Conservation (phyloP, 2,888 invertebrate species). For the Napeogenes inachia region DNA sequence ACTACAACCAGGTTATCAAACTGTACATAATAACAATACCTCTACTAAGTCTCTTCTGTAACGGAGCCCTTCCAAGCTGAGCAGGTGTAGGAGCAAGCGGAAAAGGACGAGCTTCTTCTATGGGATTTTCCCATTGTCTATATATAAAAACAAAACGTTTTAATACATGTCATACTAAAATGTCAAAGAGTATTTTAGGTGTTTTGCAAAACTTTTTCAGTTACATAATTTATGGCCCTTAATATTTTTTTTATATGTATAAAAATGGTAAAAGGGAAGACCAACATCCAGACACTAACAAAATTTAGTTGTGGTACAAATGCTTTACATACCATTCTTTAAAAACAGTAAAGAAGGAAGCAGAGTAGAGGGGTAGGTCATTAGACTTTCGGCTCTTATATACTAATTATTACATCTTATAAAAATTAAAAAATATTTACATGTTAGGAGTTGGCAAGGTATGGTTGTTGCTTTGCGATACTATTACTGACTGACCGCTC, state of each 20-base stretch:
- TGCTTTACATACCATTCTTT: no score
- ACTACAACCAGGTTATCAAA: no score
- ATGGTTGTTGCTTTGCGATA: constrained; percentile 65
- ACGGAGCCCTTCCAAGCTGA: constrained; percentile 91
- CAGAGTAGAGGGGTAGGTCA: no score
- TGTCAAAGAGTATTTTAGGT: neutral
- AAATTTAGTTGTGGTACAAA: no score
- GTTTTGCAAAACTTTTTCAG: no score
- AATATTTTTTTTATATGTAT: no score
- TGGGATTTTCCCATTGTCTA: constrained; percentile 49
- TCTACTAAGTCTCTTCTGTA: constrained; percentile 91
- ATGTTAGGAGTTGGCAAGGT: constrained; percentile 48
- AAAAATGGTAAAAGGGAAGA: no score
- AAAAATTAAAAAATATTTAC: constrained; percentile 43
- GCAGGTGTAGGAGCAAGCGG: constrained; percentile 96
- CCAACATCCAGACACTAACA: no score
- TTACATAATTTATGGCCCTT: no score
- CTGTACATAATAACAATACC: constrained; percentile 65
- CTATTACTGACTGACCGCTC: constrained; percentile 65
- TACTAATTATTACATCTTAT: neutral
- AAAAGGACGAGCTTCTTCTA: constrained; percentile 69
- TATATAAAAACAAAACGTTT: neutral
- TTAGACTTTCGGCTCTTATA: neutral
- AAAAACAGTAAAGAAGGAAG: no score
- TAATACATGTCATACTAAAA: neutral